These are phyloP conservation scores for Amphiprion percula DNA, from an alignment of 2,113 vertebrate species.

Conservation along the genomic window DNA sequence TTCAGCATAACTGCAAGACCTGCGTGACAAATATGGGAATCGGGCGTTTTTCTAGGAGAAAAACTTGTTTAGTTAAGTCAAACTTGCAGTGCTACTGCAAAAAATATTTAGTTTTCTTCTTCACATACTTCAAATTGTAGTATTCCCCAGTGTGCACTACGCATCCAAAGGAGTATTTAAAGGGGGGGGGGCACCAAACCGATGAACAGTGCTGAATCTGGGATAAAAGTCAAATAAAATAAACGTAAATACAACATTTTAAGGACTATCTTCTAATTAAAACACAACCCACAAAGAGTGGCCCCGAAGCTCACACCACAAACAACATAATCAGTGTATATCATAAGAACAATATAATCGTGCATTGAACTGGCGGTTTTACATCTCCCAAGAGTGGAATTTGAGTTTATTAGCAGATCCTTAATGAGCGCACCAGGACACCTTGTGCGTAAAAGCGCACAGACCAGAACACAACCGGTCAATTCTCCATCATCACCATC, in stretches of 20 bases:
- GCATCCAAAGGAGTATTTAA: not conserved
- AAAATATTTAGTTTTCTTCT: not conserved
- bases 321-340: not conserved
- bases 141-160: not conserved
- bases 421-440: not conserved
- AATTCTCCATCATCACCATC: not conserved
- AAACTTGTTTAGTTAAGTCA: not conserved
- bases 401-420: not conserved
- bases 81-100: not conserved
- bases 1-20: not conserved
- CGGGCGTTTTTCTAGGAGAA: not conserved
- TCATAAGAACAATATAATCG: too few relatives aligned
- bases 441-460: conserved; percentile 8
- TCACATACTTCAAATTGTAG: not conserved
- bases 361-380: not conserved
- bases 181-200: not conserved
- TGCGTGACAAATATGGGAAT: not conserved
- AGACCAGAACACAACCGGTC: not conserved
- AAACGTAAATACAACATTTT: not conserved
- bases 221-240: not conserved
- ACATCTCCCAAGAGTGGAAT: not conserved
- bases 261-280: not conserved
- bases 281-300: not conserved
- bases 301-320: not conserved
- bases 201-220: not conserved